Evolutionary conservation across 2,888 invertebrate species (phyloP).

Genomic region (Scrobipalpa atriplicella): DNA sequence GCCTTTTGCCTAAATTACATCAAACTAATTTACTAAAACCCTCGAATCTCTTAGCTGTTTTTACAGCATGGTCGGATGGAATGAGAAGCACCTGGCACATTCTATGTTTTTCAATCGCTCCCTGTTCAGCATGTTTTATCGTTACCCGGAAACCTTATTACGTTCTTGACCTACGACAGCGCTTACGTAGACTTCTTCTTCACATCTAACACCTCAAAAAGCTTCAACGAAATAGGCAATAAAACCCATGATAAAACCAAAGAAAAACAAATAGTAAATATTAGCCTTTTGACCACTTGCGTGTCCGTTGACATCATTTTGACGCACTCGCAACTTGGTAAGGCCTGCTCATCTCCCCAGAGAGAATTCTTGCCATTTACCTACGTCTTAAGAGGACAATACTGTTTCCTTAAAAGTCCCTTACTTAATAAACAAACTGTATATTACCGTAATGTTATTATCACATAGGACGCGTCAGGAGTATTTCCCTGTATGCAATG

Average conservation of each 20-base stretch:
- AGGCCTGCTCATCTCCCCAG: not conserved
- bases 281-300: not conserved
- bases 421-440: not conserved
- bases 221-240: not conserved
- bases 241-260: not conserved
- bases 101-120: too few relatives aligned
- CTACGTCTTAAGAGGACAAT: not conserved
- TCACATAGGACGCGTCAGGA: not conserved
- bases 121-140: too few relatives aligned
- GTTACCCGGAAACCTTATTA: not conserved
- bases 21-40: too few relatives aligned
- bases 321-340: not conserved
- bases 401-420: constrained; percentile 1
- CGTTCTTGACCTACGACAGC: not conserved
- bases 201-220: not conserved
- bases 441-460: not conserved
- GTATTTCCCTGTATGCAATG: not conserved
- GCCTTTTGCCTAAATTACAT: too few relatives aligned
- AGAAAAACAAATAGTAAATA: not conserved
- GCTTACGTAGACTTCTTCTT: not conserved
- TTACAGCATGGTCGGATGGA: too few relatives aligned
- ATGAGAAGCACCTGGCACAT: too few relatives aligned
- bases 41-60: too few relatives aligned
- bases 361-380: too few relatives aligned
- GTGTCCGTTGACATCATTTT: not conserved